These are phyloP conservation scores for Temnothorax unifasciatus DNA, from an alignment of 2,888 invertebrate genomes.

Conservation along the genomic window DNA sequence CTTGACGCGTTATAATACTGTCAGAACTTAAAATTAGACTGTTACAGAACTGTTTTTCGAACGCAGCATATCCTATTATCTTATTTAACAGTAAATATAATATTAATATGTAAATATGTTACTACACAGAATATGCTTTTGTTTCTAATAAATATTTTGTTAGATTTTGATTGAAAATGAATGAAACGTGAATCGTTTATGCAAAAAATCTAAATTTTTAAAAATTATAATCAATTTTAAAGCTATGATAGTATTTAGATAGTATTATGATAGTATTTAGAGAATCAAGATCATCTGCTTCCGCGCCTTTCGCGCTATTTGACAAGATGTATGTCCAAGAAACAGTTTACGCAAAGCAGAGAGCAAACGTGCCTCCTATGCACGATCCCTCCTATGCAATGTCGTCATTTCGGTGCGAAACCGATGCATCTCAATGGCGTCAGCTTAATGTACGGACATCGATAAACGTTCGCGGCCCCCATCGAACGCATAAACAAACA, in stretches of 20 bases:
- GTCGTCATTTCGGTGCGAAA: conserved; percentile 57
- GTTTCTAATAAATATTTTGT: neutral
- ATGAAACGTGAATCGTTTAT: neutral
- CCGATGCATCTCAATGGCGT: conserved; percentile 79
- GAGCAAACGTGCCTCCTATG: conserved; percentile 53
- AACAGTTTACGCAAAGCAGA: conserved; percentile 26
- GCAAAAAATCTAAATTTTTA: neutral
- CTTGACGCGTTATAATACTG: neutral
- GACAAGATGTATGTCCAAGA: conserved; percentile 2
- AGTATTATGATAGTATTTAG: neutral
- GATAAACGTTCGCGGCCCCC: conserved; percentile 83
- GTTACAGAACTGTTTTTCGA: neutral
- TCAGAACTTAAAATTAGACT: neutral
- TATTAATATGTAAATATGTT: neutral
- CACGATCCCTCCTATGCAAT: conserved; percentile 62
- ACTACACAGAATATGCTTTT: neutral
- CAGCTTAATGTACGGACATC: conserved; percentile 82
- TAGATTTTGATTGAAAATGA: neutral
- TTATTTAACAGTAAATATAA: conserved; percentile 6
- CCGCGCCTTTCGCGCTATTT: neutral
- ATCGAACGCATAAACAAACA: conserved; percentile 84
- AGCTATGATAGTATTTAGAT: neutral
- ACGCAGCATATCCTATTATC: neutral
- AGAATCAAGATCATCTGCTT: neutral
- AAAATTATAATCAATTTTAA: neutral